Base-by-base conservation (phyloP, 1,140 invertebrate species). In the Ceratina australensis region DNA sequence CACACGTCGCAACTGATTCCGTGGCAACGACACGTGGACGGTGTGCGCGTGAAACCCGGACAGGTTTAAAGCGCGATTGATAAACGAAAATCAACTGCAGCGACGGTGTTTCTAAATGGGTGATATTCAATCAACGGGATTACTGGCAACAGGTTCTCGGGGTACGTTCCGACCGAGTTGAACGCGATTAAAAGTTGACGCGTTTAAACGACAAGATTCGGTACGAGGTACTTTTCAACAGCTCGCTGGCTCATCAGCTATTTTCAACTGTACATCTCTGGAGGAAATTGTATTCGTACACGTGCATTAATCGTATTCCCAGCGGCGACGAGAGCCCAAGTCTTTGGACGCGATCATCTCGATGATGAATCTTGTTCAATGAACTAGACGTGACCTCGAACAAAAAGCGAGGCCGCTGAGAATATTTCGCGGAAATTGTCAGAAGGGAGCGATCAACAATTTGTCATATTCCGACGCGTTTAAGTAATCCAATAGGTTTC, bases 91-190 rank as follows among this genome's bases (percentile, higher is more conserved):
- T 42, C 33, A 42, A 42, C 33, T 10, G 5, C 20, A 47, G 22
- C 50, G 20, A 54, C 28, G 59, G 61, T n/a, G 52, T 49, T 16
- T 18, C n/a, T 42, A 69, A 76, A 59, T 69, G 60, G 54, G 60
- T 76, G 22, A 61, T 22, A 75, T 72, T 77, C 54, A 59, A 60
- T 68, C 54, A 61, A 67, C 68, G 47, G 28, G 61, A 79, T 83
- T 73, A 75, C 57, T 61, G 82, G 82, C 82, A 83, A 83, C 80
- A 83, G 82, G 82, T 83, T 79, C 57, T 72, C 64, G 24, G 33
- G 24, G 33, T 16, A 52, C 20, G 67, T 61, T 47, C 50, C 63
- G 73, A 72, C 82, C 50, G 66, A 79, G 69, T 57, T 69, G 18
- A 22, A 64, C 7, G 65, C 33, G 22, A 75, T 68, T 65, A 54